Percentiles rank a stretch among this genome's conserved stretches.
These are phyloP conservation scores for Oryzias woworae DNA, from an alignment of 2,113 vertebrate species.

Conservation along the genomic window DNA sequence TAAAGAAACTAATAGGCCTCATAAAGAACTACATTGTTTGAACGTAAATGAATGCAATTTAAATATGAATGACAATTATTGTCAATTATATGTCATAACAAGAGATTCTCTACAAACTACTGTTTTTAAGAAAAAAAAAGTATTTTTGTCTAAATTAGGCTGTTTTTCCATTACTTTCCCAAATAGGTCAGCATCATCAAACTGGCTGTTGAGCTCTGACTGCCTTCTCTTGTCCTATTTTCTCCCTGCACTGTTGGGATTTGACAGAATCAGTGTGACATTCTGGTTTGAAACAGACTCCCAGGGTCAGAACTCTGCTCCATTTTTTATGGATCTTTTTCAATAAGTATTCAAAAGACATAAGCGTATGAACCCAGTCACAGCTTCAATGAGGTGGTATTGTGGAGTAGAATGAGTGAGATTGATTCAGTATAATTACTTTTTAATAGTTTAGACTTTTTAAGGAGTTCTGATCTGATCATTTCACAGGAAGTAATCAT, in stretches of 20 bases:
- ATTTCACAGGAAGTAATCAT: too few species aligned
- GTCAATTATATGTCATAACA: too few species aligned
- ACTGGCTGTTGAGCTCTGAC: slow-evolving; percentile 44
- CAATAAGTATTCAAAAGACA: slow-evolving; percentile 20
- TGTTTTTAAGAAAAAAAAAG: too few species aligned
- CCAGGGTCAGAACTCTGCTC: slow-evolving; percentile 32
- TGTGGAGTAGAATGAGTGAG: neutral
- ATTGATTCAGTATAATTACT: neutral
- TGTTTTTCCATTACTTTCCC: neutral
- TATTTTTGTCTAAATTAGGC: slow-evolving; percentile 6
- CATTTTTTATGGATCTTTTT: slow-evolving; percentile 17
- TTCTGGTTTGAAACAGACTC: slow-evolving; percentile 46
- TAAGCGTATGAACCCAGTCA: slow-evolving; percentile 1
- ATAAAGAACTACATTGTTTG: too few species aligned
- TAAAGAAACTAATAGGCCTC: too few species aligned
- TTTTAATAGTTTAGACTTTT: neutral
- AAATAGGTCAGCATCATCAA: slow-evolving; percentile 43
- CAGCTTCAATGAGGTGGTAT: neutral
- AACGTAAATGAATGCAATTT: too few species aligned
- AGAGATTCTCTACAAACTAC: too few species aligned
- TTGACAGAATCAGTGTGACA: slow-evolving; percentile 57
- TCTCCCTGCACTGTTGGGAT: slow-evolving; percentile 29
- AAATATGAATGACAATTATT: too few species aligned
- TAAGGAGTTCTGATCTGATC: too few species aligned
- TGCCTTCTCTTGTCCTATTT: slow-evolving; percentile 37